These are phyloP conservation scores for Coendou prehensilis DNA, from an alignment of 2,797 vertebrate genomes.

Conservation along the genomic window DNA sequence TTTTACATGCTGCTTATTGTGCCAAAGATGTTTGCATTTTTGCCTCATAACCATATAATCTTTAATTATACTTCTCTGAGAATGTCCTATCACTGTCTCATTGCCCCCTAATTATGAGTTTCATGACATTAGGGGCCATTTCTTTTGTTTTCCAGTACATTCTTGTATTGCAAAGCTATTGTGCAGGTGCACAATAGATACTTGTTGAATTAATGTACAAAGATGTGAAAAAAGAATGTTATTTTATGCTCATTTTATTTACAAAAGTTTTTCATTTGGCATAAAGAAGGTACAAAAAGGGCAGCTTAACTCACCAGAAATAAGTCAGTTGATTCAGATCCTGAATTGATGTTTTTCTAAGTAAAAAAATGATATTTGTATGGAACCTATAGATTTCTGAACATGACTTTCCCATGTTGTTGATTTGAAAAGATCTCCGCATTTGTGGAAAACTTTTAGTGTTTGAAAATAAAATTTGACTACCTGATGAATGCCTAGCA, in stretches of 20 bases:
- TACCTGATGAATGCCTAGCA: background rate
- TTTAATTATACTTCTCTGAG: background rate
- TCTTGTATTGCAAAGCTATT: background rate
- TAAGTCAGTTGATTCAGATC: background rate
- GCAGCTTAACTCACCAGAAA: background rate
- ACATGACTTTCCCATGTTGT: background rate
- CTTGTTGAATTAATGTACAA: background rate
- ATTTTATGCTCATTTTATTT: background rate
- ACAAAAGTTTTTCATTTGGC: background rate
- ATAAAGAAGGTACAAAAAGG: background rate
- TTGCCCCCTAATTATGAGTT: background rate
- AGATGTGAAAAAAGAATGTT: background rate
- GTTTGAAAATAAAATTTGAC: background rate
- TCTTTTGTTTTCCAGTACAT: background rate
- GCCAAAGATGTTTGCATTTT: slow-evolving; percentile 6
- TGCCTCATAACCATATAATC: background rate
- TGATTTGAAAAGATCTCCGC: background rate
- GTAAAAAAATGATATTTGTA: background rate
- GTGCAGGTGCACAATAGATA: background rate
- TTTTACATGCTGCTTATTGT: background rate
- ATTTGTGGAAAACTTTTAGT: background rate
- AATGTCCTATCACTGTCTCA: background rate
- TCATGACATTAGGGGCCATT: background rate
- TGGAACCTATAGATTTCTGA: background rate
- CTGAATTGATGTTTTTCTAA: background rate